Evolutionary conservation across 2,113 vertebrate genomes (phyloP).

Genomic region (Scomber japonicus): DNA sequence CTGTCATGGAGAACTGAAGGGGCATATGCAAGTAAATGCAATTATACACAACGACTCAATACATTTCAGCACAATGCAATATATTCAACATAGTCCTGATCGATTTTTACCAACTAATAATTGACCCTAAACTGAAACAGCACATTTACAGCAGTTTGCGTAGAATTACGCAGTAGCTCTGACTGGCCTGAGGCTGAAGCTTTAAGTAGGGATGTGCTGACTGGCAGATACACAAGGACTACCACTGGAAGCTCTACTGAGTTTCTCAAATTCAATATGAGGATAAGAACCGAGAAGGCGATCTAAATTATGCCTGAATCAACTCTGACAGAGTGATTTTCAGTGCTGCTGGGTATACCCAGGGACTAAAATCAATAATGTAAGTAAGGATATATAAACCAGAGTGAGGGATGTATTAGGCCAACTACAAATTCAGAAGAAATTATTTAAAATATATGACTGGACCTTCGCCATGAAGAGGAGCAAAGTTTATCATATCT

Average conservation of each 20-base stretch:
- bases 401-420: background rate
- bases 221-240: background rate
- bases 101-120: background rate
- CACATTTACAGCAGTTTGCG: conserved; percentile 9
- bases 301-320: conserved; percentile 60
- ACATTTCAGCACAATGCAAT: background rate
- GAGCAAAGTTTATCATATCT: conserved; percentile 13
- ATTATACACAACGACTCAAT: conserved; percentile 1
- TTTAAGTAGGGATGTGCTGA: background rate
- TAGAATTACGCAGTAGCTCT: background rate
- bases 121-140: background rate
- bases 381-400: conserved; percentile 44
- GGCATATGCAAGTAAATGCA: background rate
- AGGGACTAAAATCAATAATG: conserved; percentile 57
- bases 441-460: conserved; percentile 18
- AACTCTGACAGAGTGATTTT: conserved; percentile 57
- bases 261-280: conserved; percentile 66
- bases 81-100: background rate
- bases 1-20: background rate
- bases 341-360: conserved; percentile 29
- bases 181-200: conserved; percentile 1
- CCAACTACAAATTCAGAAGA: conserved; percentile 9
- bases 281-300: conserved; percentile 51
- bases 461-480: background rate
- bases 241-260: conserved; percentile 30